phyloP scores from a whole-genome alignment of 30 jellyfish, hydroid and myxozoan species.

The Hydractinia echinata region DNA sequence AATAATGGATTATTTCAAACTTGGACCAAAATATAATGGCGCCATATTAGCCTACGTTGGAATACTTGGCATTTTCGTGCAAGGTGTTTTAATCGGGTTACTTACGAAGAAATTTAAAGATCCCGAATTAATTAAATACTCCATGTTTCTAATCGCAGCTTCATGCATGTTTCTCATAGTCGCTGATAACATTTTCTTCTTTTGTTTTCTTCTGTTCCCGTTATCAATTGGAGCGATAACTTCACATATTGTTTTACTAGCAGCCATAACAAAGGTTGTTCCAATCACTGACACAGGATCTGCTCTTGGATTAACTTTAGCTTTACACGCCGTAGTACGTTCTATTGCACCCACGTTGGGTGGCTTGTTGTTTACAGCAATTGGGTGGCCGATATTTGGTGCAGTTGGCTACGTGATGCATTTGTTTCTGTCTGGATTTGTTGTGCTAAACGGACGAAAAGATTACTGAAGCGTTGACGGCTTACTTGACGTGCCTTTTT shows the following conservation, averaged over 20 bases:
- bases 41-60: conserved; percentile 33
- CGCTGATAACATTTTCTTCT: conserved; percentile 1
- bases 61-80: conserved; percentile 18
- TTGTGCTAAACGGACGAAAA: conserved; percentile 23
- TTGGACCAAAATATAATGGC: conserved; percentile 36
- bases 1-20: conserved; percentile 38
- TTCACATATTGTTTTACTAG: conserved; percentile 34
- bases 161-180: conserved; percentile 23
- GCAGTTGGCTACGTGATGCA: conserved; percentile 36
- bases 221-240: conserved; percentile 37
- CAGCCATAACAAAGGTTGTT: conserved; percentile 39
- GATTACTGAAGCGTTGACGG: not conserved
- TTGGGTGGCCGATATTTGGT: conserved; percentile 47
- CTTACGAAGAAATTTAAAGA: conserved; percentile 17
- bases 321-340: conserved; percentile 41
- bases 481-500: no score
- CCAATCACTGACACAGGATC: conserved; percentile 39
- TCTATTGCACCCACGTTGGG: conserved; percentile 44
- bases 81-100: conserved; percentile 36
- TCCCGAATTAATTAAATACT: conserved; percentile 20
- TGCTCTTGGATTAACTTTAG: conserved; percentile 33
- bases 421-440: conserved; percentile 16
- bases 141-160: conserved; percentile 13
- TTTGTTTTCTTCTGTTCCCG: conserved; percentile 23
- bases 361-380: conserved; percentile 23